Conservation (phyloP, 2,888 invertebrate genomes). For the Polyploca ridens region DNA sequence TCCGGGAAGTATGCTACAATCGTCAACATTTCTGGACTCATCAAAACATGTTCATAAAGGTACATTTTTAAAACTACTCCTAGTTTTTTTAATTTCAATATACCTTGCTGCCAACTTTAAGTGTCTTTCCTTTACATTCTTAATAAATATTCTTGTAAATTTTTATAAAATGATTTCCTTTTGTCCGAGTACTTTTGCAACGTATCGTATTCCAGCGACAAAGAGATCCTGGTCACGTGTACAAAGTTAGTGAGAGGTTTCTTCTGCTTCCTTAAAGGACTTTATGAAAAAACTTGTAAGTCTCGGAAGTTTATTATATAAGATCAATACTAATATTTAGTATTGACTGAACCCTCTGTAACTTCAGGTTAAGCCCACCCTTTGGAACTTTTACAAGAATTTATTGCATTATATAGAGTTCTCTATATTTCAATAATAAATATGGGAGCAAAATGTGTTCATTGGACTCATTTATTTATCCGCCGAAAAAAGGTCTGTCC, state of each 20-base stretch:
- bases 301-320: neutral
- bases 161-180: neutral
- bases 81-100: no score
- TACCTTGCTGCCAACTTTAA: no score
- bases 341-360: neutral
- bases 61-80: no score
- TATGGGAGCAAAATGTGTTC: no score
- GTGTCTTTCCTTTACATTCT: neutral
- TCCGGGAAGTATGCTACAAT: no score
- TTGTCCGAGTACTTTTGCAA: constrained; percentile 8
- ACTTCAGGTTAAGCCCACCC: neutral
- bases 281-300: constrained; percentile 4
- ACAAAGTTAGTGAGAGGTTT: constrained; percentile 3
- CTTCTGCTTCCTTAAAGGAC: neutral
- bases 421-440: neutral
- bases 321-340: constrained; percentile 5
- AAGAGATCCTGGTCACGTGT: constrained; percentile 10
- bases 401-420: neutral
- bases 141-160: neutral
- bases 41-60: no score
- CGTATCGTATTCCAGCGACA: constrained; percentile 7
- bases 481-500: no score
- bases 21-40: no score
- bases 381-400: neutral
- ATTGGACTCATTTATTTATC: no score